These are phyloP conservation scores for Hyalella azteca DNA, from an alignment of 2,888 invertebrate species.

Conservation along the genomic window DNA sequence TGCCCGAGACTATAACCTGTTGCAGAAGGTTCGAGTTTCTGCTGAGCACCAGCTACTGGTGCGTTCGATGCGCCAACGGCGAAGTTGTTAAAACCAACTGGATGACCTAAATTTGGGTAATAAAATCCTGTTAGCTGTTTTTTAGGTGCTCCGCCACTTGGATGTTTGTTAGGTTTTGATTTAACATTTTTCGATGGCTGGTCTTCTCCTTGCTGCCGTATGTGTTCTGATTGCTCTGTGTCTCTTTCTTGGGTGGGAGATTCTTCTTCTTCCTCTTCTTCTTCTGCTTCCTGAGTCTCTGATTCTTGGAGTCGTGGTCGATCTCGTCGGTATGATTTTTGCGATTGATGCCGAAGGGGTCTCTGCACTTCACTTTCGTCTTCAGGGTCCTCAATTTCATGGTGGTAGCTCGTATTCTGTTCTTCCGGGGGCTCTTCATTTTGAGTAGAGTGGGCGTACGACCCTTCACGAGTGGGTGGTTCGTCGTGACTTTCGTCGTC, in stretches of 20 bases:
- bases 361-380: too few relatives aligned
- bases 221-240: neutral
- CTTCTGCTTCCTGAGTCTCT: neutral
- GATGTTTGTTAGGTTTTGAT: neutral
- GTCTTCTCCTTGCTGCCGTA: neutral
- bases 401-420: too few relatives aligned
- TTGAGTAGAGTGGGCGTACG: neutral
- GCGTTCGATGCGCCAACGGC: neutral
- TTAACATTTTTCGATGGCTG: neutral
- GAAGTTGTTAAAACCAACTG: neutral
- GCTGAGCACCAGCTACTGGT: neutral
- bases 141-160: neutral
- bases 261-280: neutral
- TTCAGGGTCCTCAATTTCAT: neutral
- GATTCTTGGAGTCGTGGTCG: neutral
- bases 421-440: neutral
- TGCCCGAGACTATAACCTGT: neutral
- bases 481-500: neutral
- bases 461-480: neutral
- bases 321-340: neutral
- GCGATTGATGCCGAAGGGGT: neutral
- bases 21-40: constrained; percentile 19
- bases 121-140: neutral
- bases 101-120: constrained; percentile 7
- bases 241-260: neutral